Evolutionary conservation across 1,140 invertebrate genomes (phyloP).

Genomic region (Drosophila yakuba): DNA sequence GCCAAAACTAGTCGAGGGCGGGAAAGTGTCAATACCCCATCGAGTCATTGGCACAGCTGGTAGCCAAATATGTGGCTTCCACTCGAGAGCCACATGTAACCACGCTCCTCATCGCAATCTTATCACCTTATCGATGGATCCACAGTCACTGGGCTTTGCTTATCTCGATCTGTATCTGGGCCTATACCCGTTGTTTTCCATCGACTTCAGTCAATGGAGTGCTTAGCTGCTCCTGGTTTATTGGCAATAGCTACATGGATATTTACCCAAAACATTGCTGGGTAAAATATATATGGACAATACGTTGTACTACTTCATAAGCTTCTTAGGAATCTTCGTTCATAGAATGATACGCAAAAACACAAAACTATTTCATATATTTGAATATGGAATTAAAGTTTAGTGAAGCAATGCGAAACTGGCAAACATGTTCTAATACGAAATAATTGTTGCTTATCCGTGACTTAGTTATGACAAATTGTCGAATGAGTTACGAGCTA

Average conservation of each 20-base stretch:
- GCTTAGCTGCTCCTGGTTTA: background rate
- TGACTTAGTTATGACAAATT: background rate
- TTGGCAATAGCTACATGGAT: background rate
- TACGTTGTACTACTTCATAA: too few species aligned
- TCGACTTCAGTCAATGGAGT: constrained; percentile 7
- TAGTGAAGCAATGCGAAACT: too few species aligned
- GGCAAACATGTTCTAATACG: too few species aligned
- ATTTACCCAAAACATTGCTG: background rate
- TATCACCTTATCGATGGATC: constrained; percentile 40
- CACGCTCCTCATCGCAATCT: constrained; percentile 23
- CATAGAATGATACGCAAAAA: background rate
- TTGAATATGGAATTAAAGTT: background rate
- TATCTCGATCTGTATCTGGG: constrained; percentile 31
- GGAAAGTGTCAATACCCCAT: constrained; percentile 13
- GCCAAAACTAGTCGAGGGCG: background rate
- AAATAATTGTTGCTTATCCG: too few species aligned
- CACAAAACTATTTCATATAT: background rate
- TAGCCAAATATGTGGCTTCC: background rate
- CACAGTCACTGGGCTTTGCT: constrained; percentile 21
- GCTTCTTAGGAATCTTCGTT: too few species aligned
- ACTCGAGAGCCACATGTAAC: constrained; percentile 23
- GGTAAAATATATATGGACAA: too few species aligned
- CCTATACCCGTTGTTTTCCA: constrained; percentile 21
- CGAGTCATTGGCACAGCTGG: background rate
- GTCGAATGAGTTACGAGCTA: background rate